Conservation (phyloP, 2,797 vertebrate genomes). For the Sebastes dallii region DNA sequence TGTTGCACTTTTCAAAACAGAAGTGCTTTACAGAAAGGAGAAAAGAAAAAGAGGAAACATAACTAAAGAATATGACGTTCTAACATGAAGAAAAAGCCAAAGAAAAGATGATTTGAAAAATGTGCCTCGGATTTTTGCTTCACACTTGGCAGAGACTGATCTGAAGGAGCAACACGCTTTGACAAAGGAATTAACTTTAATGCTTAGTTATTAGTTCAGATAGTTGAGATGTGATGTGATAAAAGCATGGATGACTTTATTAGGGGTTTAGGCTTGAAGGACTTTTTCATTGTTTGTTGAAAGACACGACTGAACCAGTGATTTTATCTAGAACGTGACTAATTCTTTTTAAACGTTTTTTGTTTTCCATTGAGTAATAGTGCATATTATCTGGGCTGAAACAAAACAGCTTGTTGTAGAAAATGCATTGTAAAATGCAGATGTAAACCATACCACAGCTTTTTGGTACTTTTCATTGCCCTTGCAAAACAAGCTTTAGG, state of each 20-base stretch:
- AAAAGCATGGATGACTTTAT: neutral
- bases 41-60: neutral
- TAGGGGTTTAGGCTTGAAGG: neutral
- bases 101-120: neutral
- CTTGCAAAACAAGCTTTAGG: neutral
- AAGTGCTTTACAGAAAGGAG: neutral
- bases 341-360: too few species aligned
- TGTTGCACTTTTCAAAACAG: neutral
- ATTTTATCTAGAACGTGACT: neutral
- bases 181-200: too few species aligned
- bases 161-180: neutral
- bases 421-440: neutral
- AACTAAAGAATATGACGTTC: rapidly evolving
- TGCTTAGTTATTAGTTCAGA: too few species aligned
- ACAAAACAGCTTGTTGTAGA: neutral
- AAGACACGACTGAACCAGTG: neutral
- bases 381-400: neutral
- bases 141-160: neutral
- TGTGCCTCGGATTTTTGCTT: neutral
- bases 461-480: neutral
- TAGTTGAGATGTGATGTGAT: too few species aligned
- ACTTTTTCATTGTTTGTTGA: neutral
- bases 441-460: neutral
- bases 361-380: too few species aligned
- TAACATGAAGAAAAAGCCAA: neutral